Base-by-base conservation (phyloP, 1,140 invertebrate species). In the Chironomus tepperi region DNA sequence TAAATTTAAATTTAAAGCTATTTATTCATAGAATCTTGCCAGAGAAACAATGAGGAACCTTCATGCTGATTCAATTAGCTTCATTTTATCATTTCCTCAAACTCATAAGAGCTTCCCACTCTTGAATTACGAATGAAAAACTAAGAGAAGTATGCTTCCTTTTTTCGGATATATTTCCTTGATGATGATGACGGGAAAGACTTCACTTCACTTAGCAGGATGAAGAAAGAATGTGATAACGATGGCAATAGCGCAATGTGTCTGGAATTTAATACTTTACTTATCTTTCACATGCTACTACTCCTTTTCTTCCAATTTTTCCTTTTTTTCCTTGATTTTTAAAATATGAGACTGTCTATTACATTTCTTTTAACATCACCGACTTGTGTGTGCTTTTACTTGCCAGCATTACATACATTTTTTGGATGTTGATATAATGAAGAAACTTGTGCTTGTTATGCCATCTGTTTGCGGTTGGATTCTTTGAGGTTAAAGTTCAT, bases 401-500 rank as follows among this genome's bases (percentile, higher is more conserved):
- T 47, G 2, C 47, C 3, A 5, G 12, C 12, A n/a, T 57, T 15
- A 57, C 47, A 57, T 57, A 57, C 47, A 57, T 57, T 57, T 15
- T 57, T n/a, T n/a, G n/a, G 47, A 57, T 57, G 47, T 15, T n/a
- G n/a, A 57, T 15, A 57, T 57, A 57, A 57, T 57, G 47, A 57
- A 57, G 47, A 57, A 57, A 57, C 47, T 47, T 57, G 47, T 57
- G 47, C 47, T 57, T 57, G 47, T 57, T 57, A 57, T 57, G 47
- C 47, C 47, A 57, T 57, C 47, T 57, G 47, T 57, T 57, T 57
- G 47, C 47, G 47, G 47, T 57, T 57, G 12, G n/a, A 57, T 57
- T 57, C 12, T 57, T 57, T 57, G n/a, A n/a, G 47, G 47, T 57
- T 57, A 57, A 57, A 57, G 47, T 57, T 15, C 12, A 5, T 57